Percentiles rank a stretch among this genome's conserved stretches.
phyloP scores from a whole-genome alignment of 2,888 invertebrate genomes.

The Ophonus ardosiacus region DNA sequence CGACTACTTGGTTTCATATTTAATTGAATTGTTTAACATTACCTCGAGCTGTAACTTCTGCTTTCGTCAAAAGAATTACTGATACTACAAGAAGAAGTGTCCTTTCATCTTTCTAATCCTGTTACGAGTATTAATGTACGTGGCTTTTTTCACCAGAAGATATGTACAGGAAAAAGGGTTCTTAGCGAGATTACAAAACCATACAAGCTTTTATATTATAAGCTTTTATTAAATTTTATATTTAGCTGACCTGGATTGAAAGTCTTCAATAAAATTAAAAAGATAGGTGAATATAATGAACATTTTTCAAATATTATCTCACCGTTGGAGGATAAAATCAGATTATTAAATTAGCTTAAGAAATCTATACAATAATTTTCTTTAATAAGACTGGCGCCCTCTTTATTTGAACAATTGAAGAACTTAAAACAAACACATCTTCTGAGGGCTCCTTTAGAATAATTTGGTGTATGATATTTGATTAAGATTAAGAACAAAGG shows the following conservation, averaged over 20 bases:
- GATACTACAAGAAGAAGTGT: background rate
- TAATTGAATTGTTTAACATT: constrained; percentile 14
- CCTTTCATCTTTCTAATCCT: background rate
- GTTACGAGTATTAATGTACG: background rate
- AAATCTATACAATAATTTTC: too few species aligned
- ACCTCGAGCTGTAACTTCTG: background rate
- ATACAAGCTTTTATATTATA: background rate
- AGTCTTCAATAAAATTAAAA: background rate
- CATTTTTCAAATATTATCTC: background rate
- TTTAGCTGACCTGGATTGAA: background rate
- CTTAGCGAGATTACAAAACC: background rate
- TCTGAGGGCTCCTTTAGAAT: too few species aligned
- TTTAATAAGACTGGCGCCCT: too few species aligned
- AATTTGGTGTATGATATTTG: too few species aligned
- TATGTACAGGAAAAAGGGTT: background rate
- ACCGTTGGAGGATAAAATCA: background rate
- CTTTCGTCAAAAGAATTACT: constrained; percentile 22
- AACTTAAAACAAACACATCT: too few species aligned
- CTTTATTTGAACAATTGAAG: too few species aligned
- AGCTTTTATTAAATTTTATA: background rate
- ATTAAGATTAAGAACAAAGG: too few species aligned
- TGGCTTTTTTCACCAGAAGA: background rate
- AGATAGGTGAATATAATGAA: background rate
- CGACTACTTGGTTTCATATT: constrained; percentile 37
- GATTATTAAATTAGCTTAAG: background rate